phyloP scores from a whole-genome alignment of 2,113 vertebrate species.

The Pao palembangensis region DNA sequence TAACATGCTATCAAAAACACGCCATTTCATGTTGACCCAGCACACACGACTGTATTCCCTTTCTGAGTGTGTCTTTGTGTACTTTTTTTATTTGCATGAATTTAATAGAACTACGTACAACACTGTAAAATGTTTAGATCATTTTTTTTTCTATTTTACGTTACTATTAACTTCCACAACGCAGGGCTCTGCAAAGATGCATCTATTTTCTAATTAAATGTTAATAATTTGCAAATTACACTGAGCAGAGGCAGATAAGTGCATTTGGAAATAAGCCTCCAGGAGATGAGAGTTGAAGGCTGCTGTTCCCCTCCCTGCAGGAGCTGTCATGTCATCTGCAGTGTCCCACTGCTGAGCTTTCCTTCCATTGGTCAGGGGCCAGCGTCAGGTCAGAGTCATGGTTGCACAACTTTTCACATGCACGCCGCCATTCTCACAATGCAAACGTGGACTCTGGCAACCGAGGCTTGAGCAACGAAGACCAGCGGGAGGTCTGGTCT shows the following conservation, averaged over 20 bases:
- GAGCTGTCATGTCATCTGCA: conserved; percentile 59
- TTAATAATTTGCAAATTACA: background rate
- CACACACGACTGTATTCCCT: conserved; percentile 16
- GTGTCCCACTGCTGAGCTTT: conserved; percentile 43
- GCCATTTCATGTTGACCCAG: conserved; percentile 23
- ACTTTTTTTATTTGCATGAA: conserved; percentile 22
- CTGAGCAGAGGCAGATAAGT: no score
- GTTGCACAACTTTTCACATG: conserved; percentile 30
- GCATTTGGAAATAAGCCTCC: no score
- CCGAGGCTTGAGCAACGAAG: conserved; percentile 45
- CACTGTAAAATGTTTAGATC: background rate
- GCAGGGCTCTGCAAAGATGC: conserved; percentile 12
- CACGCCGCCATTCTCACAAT: conserved; percentile 16
- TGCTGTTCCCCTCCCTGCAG: conserved; percentile 52
- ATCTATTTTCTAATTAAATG: conserved; percentile 43
- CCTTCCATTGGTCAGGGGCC: conserved; percentile 53
- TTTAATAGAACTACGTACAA: background rate
- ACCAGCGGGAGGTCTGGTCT: conserved; percentile 11
- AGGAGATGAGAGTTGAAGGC: conserved; percentile 46
- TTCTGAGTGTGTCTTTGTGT: conserved; percentile 5
- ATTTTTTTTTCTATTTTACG: background rate
- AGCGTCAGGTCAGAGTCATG: conserved; percentile 50
- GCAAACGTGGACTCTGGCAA: conserved; percentile 43
- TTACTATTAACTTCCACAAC: background rate
- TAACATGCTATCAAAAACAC: conserved; percentile 34